Evolutionary conservation across 1,140 invertebrate species (phyloP), one percentile per base, ranked within the genome.

Genomic region (Drosophila erecta): DNA sequence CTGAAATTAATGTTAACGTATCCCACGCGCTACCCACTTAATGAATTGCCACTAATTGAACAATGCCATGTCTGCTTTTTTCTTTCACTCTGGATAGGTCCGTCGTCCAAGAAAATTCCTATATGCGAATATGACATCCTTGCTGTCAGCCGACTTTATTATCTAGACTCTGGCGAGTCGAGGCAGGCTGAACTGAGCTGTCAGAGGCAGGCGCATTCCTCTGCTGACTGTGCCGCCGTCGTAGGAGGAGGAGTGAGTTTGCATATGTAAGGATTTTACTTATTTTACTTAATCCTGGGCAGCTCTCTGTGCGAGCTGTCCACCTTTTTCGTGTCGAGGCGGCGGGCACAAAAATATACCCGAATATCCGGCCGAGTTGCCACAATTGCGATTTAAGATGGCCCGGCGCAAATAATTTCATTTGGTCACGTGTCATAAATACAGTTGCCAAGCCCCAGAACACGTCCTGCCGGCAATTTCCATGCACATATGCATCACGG

Each of bases 301-400:
- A 43, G 47, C n/a, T 50, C 54, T 59, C 47, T 38, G 47, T 35
- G 30, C 37, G 73, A 75, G 60, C 71, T 76, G 72, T 77, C 85
- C 81, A 86, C 74, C 78, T 87, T 79, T 87, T 87, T 56, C 75
- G 55, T 87, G 81, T 87, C 60, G 41, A 27, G 33, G 15, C 20
- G 41, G 37, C 41, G 33, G 56, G 15, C 38, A 60, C 37, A 33
- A 60, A 55, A 67, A 30, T 65, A 44, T 65, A 30, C 44, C 53
- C 50, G 30, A 38, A 20, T 30, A 55, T 27, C 41, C 40, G 47
- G 7, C 14, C 35, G 66, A 27, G 38, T 38, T 57, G 65, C 66
- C 62, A 69, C 27, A 76, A 67, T 76, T 69, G 55, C 73, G 53
- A 69, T 76, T 76, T 60, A 69, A 76, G 51, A 50, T 35, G 51